Conservation (phyloP, 2,888 invertebrate species). For the Trachelus troglodyta region DNA sequence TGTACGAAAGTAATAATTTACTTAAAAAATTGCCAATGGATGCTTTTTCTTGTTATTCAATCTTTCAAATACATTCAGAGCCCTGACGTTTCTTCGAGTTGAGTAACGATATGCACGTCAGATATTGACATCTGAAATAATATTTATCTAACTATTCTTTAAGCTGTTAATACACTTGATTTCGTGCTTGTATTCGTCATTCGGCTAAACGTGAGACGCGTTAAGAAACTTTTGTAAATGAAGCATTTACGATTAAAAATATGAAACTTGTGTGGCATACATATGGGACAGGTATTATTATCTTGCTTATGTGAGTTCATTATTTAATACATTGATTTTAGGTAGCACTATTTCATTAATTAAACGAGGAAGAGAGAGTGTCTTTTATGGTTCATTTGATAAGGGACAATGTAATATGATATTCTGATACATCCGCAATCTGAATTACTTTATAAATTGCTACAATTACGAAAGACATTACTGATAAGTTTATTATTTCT, state of each 20-base stretch:
- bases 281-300: slow-evolving; percentile 10
- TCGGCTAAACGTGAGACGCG: not conserved
- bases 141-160: not conserved
- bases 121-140: not conserved
- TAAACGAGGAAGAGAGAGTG: not conserved
- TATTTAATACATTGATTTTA: not conserved
- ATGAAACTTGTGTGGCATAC: slow-evolving; percentile 26
- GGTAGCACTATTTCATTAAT: not conserved
- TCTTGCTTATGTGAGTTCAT: slow-evolving; percentile 5
- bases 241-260: slow-evolving; percentile 24
- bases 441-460: slow-evolving; percentile 11
- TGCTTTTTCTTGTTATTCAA: not conserved
- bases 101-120: not conserved
- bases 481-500: slow-evolving; percentile 24
- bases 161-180: not conserved
- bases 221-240: not conserved
- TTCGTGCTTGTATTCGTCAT: not conserved
- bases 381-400: not conserved
- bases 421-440: slow-evolving; percentile 6
- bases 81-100: not conserved
- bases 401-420: not conserved
- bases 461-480: slow-evolving; percentile 24
- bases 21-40: not conserved
- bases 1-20: not conserved
- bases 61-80: not conserved